Conservation (phyloP, 2,113 vertebrate species). For the Nyctibius bracteatus region DNA sequence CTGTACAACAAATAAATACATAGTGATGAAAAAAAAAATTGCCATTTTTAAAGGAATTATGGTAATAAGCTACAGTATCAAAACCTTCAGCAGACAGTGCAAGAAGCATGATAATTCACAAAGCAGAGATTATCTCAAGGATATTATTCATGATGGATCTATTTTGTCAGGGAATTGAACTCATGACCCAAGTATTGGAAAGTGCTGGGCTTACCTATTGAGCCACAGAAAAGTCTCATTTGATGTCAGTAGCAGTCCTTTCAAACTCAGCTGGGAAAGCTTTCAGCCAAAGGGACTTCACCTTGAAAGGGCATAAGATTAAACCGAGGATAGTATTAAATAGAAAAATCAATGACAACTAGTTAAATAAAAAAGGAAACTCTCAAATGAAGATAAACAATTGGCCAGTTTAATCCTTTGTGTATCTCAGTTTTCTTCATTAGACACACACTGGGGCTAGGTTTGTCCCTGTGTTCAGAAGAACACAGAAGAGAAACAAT, state of each 20-base stretch:
- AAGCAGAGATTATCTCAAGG: background rate
- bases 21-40: background rate
- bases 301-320: constrained; percentile 36
- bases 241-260: background rate
- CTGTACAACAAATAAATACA: background rate
- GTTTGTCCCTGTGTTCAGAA: background rate
- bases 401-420: background rate
- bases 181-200: constrained; percentile 22
- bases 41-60: background rate
- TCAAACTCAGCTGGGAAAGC: constrained; percentile 27
- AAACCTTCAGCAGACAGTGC: background rate
- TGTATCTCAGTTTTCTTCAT: constrained; percentile 2
- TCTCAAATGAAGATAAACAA: constrained; percentile 33
- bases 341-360: constrained; percentile 44
- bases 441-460: background rate
- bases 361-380: constrained; percentile 39
- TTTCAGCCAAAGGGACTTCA: constrained; percentile 37
- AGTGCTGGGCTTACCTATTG: background rate
- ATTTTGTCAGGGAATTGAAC: constrained; percentile 40
- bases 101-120: background rate
- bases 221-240: constrained; percentile 35
- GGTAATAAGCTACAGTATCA: background rate
- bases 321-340: constrained; percentile 34
- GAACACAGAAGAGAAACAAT: background rate
- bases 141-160: constrained; percentile 26